A percentile compares a stretch with the other conserved stretches of the same genome.
phyloP scores from a whole-genome alignment of 92 coral and sea anemone genomes.

The Porites cylindrica region DNA sequence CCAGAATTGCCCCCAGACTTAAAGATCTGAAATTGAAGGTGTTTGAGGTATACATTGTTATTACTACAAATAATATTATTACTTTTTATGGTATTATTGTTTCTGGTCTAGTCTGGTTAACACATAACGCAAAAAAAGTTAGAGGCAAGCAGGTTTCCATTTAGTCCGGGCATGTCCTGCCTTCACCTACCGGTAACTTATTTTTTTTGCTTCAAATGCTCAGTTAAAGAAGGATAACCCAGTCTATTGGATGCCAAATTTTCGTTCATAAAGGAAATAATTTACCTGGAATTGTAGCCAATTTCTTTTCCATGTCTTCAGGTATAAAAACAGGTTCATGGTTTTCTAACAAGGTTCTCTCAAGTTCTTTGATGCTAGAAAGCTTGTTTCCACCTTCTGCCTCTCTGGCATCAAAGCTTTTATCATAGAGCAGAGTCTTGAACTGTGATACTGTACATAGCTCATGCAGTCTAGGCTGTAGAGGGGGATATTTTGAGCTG shows the following conservation, averaged over 20 bases:
- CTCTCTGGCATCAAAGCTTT: background rate
- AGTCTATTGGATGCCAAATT: background rate
- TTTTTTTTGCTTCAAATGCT: too few species aligned
- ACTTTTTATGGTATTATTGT: too few species aligned
- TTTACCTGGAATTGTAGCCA: slow-evolving; percentile 43
- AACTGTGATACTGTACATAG: slow-evolving; percentile 46
- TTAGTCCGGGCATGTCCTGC: too few species aligned
- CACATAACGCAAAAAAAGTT: too few species aligned
- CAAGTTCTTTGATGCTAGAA: background rate
- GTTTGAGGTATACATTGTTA: too few species aligned
- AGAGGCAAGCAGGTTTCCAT: too few species aligned
- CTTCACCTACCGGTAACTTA: too few species aligned
- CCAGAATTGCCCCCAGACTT: too few species aligned
- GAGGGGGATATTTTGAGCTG: slow-evolving; percentile 25
- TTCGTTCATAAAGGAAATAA: background rate
- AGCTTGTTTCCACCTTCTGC: background rate
- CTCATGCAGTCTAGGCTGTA: slow-evolving; percentile 17
- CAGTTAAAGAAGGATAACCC: background rate
- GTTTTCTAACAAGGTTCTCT: background rate
- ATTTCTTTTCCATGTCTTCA: slow-evolving; percentile 2
- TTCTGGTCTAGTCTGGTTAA: too few species aligned
- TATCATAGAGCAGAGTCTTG: background rate
- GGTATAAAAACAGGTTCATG: slow-evolving; percentile 18
- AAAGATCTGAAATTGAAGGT: too few species aligned
- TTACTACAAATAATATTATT: too few species aligned